These are phyloP conservation scores for Trematomus bernacchii DNA, from an alignment of 2,797 vertebrate species.

Conservation along the genomic window DNA sequence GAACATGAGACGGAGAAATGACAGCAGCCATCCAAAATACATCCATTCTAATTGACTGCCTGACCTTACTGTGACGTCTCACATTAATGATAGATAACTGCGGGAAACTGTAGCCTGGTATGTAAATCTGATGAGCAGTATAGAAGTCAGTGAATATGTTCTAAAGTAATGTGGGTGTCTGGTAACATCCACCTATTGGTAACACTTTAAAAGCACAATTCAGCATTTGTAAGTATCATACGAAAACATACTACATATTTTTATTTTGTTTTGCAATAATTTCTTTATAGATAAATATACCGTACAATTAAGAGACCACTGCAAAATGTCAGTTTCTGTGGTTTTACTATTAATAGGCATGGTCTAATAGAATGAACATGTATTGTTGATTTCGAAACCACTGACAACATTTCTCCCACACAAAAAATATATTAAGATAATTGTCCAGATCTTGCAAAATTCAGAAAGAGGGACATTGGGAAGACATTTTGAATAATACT, in stretches of 20 bases:
- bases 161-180: background rate
- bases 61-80: conserved; percentile 73
- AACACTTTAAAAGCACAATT: background rate
- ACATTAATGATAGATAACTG: conserved; percentile 78
- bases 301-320: no score
- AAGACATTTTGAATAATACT: no score
- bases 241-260: background rate
- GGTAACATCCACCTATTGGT: background rate
- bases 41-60: conserved; percentile 85
- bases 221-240: background rate
- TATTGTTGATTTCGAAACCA: no score
- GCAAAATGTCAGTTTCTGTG: no score
- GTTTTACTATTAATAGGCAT: no score
- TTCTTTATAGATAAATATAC: no score
- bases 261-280: background rate
- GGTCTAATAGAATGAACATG: no score
- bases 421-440: no score
- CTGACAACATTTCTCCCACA: no score
- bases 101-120: conserved; percentile 53
- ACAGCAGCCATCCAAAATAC: conserved; percentile 73
- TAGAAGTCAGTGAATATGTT: background rate
- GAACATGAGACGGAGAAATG: conserved; percentile 79
- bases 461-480: no score
- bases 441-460: no score
- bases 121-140: conserved; percentile 30